Conservation (phyloP, 2,888 invertebrate species). For the Crematogaster levior region DNA sequence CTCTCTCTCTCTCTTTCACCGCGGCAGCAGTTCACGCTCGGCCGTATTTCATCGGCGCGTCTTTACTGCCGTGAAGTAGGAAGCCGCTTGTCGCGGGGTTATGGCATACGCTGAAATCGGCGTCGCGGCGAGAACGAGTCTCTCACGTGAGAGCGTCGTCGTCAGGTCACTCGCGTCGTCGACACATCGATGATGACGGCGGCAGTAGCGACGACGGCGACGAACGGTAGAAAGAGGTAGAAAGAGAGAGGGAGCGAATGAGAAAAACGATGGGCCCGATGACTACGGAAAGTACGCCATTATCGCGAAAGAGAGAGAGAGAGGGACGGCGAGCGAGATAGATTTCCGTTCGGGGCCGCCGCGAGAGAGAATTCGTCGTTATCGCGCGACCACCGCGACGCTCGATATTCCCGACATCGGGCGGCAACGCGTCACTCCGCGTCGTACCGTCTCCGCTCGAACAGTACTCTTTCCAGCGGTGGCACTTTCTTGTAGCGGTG, state of each 20-base stretch:
- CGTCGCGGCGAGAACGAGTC: conserved; percentile 8
- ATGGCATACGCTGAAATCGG: conserved; percentile 47
- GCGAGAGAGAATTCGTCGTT: conserved; percentile 69
- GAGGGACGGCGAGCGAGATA: conserved; percentile 52
- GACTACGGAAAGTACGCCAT: conserved; percentile 78
- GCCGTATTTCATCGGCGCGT: conserved; percentile 41
- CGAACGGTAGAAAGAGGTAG: conserved; percentile 1
- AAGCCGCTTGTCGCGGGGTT: conserved; percentile 37
- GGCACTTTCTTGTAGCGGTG: conserved; percentile 28
- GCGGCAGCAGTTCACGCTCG: conserved; percentile 32
- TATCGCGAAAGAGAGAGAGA: conserved; percentile 64
- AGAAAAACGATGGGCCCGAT: conserved; percentile 72
- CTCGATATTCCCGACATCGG: conserved; percentile 75
- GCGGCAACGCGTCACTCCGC: conserved; percentile 73
- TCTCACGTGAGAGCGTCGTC: conserved; percentile 13
- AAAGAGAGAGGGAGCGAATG: not conserved
- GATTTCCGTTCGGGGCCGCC: conserved; percentile 77
- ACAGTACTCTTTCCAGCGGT: conserved; percentile 12
- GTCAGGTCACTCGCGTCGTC: conserved; percentile 16
- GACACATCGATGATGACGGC: not conserved
- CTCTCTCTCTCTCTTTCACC: conserved; percentile 22
- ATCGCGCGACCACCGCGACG: conserved; percentile 75
- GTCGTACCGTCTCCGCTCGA: conserved; percentile 48
- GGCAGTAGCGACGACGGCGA: not conserved
- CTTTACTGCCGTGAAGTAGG: conserved; percentile 28